phyloP scores from a whole-genome alignment of 2,797 vertebrate genomes.

The Halcyon chelicuti region DNA sequence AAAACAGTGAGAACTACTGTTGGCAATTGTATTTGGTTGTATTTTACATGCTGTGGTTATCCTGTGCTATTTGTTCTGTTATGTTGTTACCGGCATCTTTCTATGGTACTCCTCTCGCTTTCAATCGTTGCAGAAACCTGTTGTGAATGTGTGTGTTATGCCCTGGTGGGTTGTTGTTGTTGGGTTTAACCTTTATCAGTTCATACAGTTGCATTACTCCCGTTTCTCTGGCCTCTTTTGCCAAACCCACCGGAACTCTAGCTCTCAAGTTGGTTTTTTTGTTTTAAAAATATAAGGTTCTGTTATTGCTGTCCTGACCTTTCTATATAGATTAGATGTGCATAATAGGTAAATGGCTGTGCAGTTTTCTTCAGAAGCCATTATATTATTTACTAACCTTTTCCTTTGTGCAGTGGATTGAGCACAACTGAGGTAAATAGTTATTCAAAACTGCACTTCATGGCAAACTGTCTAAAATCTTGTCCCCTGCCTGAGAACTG shows the following conservation, averaged over 20 bases:
- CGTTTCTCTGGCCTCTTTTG: not conserved
- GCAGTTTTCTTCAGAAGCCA: not conserved
- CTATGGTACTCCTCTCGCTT: not conserved
- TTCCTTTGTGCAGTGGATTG: not conserved
- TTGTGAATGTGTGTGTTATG: not conserved
- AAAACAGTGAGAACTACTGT: not conserved
- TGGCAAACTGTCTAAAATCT: not conserved
- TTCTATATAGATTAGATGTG: not conserved
- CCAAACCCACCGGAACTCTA: not conserved
- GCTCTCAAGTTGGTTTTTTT: not conserved
- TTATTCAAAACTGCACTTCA: not conserved
- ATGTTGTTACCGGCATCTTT: accelerated
- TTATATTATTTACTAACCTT: not conserved
- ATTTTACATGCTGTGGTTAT: not conserved
- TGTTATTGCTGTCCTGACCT: not conserved
- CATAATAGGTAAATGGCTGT: not conserved
- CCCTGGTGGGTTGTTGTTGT: not conserved
- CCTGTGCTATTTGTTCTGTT: not conserved
- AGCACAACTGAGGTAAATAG: not conserved
- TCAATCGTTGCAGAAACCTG: accelerated
- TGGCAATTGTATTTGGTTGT: not conserved
- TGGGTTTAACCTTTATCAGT: not conserved
- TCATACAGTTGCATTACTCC: not conserved
- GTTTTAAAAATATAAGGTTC: not conserved
- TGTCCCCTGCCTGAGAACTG: not conserved